These are phyloP conservation scores for Mantis religiosa DNA, from an alignment of 2,888 invertebrate genomes.

Conservation along the genomic window DNA sequence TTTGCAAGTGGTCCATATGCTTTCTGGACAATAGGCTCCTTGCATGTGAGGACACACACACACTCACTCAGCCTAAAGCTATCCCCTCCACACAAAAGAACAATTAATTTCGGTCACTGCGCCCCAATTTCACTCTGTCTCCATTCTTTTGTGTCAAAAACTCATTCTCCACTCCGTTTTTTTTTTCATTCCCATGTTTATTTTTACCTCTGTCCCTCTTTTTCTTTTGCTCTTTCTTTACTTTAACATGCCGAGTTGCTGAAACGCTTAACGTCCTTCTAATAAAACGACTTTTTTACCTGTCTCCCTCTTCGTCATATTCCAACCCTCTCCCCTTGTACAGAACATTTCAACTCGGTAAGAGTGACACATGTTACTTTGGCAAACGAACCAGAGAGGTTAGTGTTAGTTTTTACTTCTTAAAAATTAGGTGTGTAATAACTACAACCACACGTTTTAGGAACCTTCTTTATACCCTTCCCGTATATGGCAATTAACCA, in stretches of 20 bases:
- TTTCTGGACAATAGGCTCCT: neutral
- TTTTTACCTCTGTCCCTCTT: conserved; percentile 3
- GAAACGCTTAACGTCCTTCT: neutral
- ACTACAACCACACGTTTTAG: too few relatives aligned
- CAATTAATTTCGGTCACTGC: conserved; percentile 27
- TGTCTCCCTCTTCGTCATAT: neutral
- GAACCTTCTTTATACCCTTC: too few relatives aligned
- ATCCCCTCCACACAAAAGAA: conserved; percentile 17
- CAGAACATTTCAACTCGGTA: neutral
- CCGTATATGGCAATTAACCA: too few relatives aligned
- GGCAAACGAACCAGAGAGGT: too few relatives aligned
- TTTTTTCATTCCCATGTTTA: conserved; percentile 16
- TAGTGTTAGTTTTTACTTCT: too few relatives aligned
- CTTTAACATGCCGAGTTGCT: too few relatives aligned
- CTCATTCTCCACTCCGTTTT: conserved; percentile 9
- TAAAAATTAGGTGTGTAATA: too few relatives aligned
- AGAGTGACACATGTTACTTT: too few relatives aligned
- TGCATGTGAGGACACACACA: neutral
- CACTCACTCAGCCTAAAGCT: neutral
- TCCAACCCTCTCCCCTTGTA: neutral
- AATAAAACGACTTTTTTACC: neutral
- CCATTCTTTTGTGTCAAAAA: conserved; percentile 18
- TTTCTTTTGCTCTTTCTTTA: neutral
- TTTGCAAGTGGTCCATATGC: neutral
- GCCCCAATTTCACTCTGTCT: conserved; percentile 18